A percentile compares a stretch with the other conserved stretches of the same genome.
Evolutionary conservation across 1,140 invertebrate species (phyloP).

Genomic region (Luehdorfia chinensis): DNA sequence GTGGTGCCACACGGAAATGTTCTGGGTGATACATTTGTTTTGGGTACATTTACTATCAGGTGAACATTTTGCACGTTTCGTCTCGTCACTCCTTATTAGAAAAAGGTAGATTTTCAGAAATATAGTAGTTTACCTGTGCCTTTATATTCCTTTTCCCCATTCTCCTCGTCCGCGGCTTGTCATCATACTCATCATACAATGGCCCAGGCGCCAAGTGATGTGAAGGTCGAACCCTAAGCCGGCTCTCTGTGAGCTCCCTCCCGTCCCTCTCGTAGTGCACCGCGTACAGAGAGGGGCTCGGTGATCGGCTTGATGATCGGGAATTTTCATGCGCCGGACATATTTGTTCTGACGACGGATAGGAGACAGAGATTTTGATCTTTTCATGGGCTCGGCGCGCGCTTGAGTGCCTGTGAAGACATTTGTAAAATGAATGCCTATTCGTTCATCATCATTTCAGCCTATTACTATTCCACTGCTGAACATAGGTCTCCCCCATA

Average conservation of each 20-base stretch:
- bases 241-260: slow-evolving; percentile 65
- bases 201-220: slow-evolving; percentile 66
- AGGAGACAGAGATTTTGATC: slow-evolving; percentile 89
- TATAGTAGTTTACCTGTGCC: slow-evolving; percentile 80
- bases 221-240: slow-evolving; percentile 45
- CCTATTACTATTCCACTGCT: too few relatives aligned
- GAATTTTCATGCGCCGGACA: slow-evolving; percentile 68
- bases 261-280: slow-evolving; percentile 80
- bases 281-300: slow-evolving; percentile 74
- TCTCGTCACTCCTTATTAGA: too few relatives aligned
- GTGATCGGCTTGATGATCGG: slow-evolving; percentile 58
- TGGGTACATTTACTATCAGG: too few relatives aligned
- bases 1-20: too few relatives aligned
- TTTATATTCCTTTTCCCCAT: slow-evolving; percentile 93
- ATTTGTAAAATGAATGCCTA: slow-evolving; percentile 22
- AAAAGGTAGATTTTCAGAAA: too few relatives aligned
- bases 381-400: slow-evolving; percentile 82
- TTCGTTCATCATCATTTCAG: too few relatives aligned
- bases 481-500: too few relatives aligned
- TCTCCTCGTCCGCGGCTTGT: slow-evolving; percentile 81
- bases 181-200: slow-evolving; percentile 76
- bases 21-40: too few relatives aligned
- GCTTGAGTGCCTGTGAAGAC: slow-evolving; percentile 71
- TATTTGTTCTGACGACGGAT: slow-evolving; percentile 87
- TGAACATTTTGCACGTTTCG: too few relatives aligned